phyloP scores from a whole-genome alignment of 2,113 vertebrate genomes.

The Lepidothrix coronata region DNA sequence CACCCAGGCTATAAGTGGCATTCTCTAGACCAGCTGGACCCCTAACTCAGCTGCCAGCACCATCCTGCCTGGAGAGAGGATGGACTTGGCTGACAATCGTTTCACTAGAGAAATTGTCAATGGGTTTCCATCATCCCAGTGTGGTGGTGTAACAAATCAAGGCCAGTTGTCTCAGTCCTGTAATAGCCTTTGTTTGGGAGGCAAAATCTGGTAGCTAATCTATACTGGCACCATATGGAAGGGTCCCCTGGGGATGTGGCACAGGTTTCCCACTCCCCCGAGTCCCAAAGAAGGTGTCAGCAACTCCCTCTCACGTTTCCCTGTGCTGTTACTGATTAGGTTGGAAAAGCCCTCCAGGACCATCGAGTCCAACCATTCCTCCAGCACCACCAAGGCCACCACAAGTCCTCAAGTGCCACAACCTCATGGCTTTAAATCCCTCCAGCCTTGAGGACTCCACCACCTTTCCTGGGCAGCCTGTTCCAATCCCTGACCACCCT shows the following conservation, averaged over 20 bases:
- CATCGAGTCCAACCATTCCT: not conserved
- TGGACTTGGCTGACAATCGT: accelerated
- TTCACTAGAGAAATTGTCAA: not conserved
- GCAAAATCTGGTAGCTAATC: not conserved
- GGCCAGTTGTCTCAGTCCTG: not conserved
- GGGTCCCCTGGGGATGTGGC: not conserved
- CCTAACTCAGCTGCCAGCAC: not conserved
- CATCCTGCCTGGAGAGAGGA: not conserved
- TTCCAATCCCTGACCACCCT: not conserved
- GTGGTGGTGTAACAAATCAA: not conserved
- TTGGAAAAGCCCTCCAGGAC: not conserved
- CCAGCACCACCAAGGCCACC: not conserved
- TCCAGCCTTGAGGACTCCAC: not conserved
- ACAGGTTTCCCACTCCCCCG: not conserved
- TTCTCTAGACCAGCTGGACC: not conserved
- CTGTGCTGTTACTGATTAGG: not conserved
- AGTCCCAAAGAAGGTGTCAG: not conserved
- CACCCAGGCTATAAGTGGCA: no score
- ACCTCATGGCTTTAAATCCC: not conserved
- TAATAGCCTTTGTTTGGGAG: not conserved
- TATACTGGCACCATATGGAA: not conserved
- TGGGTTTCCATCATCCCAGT: not conserved
- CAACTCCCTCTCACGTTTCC: not conserved
- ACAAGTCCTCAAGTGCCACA: not conserved
- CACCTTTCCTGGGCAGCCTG: not conserved